These are phyloP conservation scores for Drosophila leonis DNA, from an alignment of 2,888 invertebrate genomes.

Conservation along the genomic window DNA sequence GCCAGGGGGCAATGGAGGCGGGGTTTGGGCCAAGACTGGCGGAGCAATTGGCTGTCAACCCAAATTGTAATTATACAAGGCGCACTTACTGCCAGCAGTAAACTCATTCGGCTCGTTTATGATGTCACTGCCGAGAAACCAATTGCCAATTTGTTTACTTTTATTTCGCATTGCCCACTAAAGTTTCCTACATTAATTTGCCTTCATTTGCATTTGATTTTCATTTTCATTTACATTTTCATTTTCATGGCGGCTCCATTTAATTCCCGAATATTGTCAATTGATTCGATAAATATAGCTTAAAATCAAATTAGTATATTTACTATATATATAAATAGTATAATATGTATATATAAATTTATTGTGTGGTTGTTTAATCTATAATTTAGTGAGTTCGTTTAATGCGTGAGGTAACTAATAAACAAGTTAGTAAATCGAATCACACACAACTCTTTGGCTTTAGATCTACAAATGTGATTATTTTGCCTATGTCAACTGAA, in stretches of 20 bases:
- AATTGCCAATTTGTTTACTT: slow-evolving; percentile 36
- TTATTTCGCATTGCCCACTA: slow-evolving; percentile 16
- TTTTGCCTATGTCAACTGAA: not conserved
- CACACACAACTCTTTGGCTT: not conserved
- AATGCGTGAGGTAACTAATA: not conserved
- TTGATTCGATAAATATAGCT: slow-evolving; percentile 22
- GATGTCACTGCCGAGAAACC: slow-evolving; percentile 24
- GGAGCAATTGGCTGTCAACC: slow-evolving; percentile 25
- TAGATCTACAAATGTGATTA: not conserved
- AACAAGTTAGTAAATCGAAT: not conserved
- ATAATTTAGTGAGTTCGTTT: not conserved
- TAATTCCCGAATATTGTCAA: slow-evolving; percentile 6
- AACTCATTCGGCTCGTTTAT: slow-evolving; percentile 19
- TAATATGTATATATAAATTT: not conserved
- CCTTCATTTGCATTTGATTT: slow-evolving; percentile 14
- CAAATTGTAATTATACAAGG: slow-evolving; percentile 58
- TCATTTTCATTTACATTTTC: too few species aligned
- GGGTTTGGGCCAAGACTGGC: not conserved
- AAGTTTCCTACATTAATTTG: slow-evolving; percentile 15
- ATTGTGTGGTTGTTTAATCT: not conserved
- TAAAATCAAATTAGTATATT: not conserved
- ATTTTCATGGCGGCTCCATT: not conserved
- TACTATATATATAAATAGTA: not conserved
- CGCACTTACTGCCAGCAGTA: slow-evolving; percentile 44
- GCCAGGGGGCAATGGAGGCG: too few species aligned